These are phyloP conservation scores for Rhombomys opimus DNA, from an alignment of 2,113 vertebrate species.

Conservation along the genomic window DNA sequence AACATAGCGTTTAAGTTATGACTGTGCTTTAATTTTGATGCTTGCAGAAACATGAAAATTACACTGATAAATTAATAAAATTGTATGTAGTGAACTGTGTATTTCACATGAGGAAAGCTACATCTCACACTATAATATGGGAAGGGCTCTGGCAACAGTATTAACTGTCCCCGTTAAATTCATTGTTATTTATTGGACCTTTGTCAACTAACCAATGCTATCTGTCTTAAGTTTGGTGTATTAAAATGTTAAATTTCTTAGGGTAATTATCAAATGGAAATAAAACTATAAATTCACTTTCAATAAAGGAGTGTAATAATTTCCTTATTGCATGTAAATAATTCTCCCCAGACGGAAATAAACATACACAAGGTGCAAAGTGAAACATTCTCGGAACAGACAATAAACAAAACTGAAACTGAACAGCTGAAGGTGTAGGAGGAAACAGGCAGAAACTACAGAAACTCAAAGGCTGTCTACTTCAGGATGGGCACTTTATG, in stretches of 20 bases:
- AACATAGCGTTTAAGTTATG: neutral
- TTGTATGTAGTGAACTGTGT: neutral
- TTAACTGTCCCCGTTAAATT: neutral
- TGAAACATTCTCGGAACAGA: constrained; percentile 49
- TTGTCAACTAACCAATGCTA: neutral
- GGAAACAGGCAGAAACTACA: neutral
- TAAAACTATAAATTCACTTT: neutral
- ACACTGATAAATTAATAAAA: neutral
- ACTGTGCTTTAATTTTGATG: constrained; percentile 34
- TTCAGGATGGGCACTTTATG: constrained; percentile 21
- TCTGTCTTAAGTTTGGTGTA: neutral
- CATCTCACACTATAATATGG: neutral
- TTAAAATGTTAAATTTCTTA: constrained; percentile 35
- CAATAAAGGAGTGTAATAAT: constrained; percentile 27
- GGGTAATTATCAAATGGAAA: neutral
- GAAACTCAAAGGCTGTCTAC: neutral
- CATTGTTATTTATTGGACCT: neutral
- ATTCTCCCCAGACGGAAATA: neutral
- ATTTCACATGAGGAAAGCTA: neutral
- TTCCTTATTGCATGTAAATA: constrained; percentile 13
- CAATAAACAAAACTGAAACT: constrained; percentile 72
- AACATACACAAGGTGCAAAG: constrained; percentile 37
- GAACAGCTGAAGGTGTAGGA: neutral
- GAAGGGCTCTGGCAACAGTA: neutral
- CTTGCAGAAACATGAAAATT: neutral